Conservation (phyloP, 2,797 vertebrate species). For the Sylvia borin region DNA sequence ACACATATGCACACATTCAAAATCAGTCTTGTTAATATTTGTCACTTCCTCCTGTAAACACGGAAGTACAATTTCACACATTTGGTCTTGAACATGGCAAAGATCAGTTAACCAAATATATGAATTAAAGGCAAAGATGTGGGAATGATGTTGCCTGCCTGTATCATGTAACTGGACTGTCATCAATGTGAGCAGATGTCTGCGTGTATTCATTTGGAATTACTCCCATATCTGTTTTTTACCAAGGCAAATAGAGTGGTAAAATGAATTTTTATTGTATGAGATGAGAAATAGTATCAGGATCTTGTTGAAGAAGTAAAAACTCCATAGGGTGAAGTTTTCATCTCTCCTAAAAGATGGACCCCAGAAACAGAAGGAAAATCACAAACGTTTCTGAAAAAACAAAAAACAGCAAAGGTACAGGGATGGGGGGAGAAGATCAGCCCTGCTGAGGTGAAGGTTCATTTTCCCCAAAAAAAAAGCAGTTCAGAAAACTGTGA, state of each 20-base stretch:
- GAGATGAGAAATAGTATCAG: background rate
- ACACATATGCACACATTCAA: background rate
- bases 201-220: slow-evolving; percentile 28
- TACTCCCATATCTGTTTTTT: slow-evolving; percentile 20
- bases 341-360: background rate
- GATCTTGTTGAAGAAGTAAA: background rate
- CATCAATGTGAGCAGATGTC: slow-evolving; percentile 11
- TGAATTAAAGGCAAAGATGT: background rate
- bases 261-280: background rate
- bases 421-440: background rate
- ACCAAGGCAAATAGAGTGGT: slow-evolving; percentile 25
- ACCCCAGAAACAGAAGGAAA: background rate
- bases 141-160: background rate
- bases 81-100: background rate
- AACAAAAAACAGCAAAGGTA: background rate
- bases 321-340: background rate
- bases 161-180: background rate
- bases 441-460: background rate
- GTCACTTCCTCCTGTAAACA: background rate
- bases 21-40: background rate
- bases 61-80: background rate
- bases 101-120: background rate
- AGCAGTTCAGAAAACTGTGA: background rate
- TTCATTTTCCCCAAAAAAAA: background rate
- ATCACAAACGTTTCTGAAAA: background rate